Conservation (phyloP, 1,140 invertebrate species). For the Tachypleus tridentatus region DNA sequence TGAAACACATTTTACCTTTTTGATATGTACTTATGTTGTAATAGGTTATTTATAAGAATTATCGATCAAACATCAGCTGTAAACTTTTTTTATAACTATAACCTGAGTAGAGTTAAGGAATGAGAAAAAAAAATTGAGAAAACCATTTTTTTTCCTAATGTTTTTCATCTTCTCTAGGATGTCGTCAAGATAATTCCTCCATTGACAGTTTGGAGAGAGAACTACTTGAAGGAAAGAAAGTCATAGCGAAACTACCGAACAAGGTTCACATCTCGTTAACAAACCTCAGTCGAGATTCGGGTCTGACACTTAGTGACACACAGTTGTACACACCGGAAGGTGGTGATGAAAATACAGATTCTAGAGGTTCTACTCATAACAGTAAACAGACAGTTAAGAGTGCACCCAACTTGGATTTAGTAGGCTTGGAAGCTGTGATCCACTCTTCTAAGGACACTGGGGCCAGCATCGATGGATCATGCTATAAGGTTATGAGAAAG, state of each 20-base stretch:
- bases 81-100: background rate
- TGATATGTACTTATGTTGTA: slow-evolving; percentile 22
- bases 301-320: slow-evolving; percentile 66
- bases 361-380: slow-evolving; percentile 23
- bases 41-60: background rate
- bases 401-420: slow-evolving; percentile 26
- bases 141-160: slow-evolving; percentile 41
- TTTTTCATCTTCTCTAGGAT: slow-evolving; percentile 34
- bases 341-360: slow-evolving; percentile 41
- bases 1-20: background rate
- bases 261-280: slow-evolving; percentile 66
- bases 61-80: background rate
- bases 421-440: slow-evolving; percentile 6
- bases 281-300: slow-evolving; percentile 65
- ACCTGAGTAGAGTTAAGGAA: background rate
- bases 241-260: slow-evolving; percentile 47
- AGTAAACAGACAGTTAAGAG: slow-evolving; percentile 27
- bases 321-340: slow-evolving; percentile 61
- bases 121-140: background rate
- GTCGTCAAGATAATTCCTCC: slow-evolving; percentile 46
- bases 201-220: slow-evolving; percentile 63
- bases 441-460: slow-evolving; percentile 10
- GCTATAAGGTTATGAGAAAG: slow-evolving; percentile 22
- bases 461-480: slow-evolving; percentile 22
- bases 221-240: slow-evolving; percentile 35